Evolutionary conservation across 2,888 invertebrate genomes (phyloP).

Genomic region (Trimorus sp.): DNA sequence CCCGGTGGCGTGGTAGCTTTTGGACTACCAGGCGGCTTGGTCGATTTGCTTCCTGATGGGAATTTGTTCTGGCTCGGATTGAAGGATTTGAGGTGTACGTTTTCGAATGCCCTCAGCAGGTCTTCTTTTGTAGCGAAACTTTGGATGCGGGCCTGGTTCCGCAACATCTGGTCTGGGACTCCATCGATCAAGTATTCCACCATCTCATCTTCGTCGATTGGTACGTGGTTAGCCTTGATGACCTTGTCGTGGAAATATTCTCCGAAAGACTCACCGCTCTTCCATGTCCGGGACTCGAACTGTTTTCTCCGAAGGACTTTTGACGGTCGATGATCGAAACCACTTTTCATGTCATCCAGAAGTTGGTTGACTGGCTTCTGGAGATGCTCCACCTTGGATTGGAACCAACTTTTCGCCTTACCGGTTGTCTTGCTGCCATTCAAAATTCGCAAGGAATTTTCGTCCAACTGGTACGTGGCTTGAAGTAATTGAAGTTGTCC

Average conservation of each 20-base stretch:
- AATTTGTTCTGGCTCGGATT: background rate
- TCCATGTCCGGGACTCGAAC: constrained; percentile 53
- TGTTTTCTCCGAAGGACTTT: constrained; percentile 29
- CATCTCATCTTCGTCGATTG: constrained; percentile 51
- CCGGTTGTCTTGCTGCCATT: constrained; percentile 42
- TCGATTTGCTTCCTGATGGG: background rate
- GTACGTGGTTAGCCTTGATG: constrained; percentile 53
- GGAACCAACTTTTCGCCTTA: constrained; percentile 55
- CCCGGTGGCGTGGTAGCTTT: too few species aligned
- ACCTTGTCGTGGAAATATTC: constrained; percentile 63
- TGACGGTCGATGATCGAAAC: constrained; percentile 44
- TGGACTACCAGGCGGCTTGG: too few species aligned
- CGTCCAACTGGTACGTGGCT: constrained; percentile 31
- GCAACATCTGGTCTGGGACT: constrained; percentile 48
- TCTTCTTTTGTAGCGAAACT: constrained; percentile 21
- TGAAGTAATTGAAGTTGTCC: constrained; percentile 35
- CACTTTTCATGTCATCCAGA: constrained; percentile 34
- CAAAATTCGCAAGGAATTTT: constrained; percentile 32
- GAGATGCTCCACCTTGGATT: constrained; percentile 50
- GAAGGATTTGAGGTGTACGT: constrained; percentile 31
- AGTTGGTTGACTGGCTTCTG: constrained; percentile 34
- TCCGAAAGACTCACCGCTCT: constrained; percentile 40
- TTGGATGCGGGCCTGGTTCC: constrained; percentile 54
- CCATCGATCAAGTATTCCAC: constrained; percentile 61
- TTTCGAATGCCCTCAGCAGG: constrained; percentile 51